These are phyloP conservation scores for Microchirus variegatus DNA, from an alignment of 2,797 vertebrate genomes.

Conservation along the genomic window DNA sequence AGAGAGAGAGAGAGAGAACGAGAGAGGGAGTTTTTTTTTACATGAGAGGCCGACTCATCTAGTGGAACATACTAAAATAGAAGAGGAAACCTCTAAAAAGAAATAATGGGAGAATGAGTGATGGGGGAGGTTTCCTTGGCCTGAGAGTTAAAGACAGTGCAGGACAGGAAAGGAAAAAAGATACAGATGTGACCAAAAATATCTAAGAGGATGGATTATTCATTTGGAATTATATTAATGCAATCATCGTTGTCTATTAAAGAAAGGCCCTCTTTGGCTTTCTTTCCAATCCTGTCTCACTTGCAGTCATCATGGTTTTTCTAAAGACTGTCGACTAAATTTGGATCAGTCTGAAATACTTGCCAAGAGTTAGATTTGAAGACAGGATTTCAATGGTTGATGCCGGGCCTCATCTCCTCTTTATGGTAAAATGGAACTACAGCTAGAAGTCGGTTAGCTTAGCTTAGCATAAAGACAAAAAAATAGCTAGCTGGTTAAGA, in stretches of 20 bases:
- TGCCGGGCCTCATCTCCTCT: too few relatives aligned
- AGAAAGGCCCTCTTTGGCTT: constrained; percentile 36
- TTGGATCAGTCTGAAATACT: constrained; percentile 10
- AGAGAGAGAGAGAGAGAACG: constrained; percentile 27
- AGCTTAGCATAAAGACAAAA: too few relatives aligned
- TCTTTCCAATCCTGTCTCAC: constrained; percentile 6
- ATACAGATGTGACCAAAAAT: constrained; percentile 39
- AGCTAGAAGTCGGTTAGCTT: too few relatives aligned
- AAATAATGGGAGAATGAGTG: constrained; percentile 48
- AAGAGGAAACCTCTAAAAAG: constrained; percentile 60
- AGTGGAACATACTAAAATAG: constrained; percentile 80
- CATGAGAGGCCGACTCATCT: constrained; percentile 56
- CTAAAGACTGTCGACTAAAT: constrained; percentile 7
- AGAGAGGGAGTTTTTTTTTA: constrained; percentile 50
- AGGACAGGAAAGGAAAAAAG: constrained; percentile 43
- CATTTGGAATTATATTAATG: constrained; percentile 35
- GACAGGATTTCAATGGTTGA: too few relatives aligned
- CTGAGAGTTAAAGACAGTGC: constrained; percentile 27
- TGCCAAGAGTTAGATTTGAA: too few relatives aligned
- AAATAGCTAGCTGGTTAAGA: too few relatives aligned
- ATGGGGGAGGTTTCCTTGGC: constrained; percentile 29
- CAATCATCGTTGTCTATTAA: constrained; percentile 13
- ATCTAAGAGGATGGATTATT: constrained; percentile 45
- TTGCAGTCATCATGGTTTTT: neutral
- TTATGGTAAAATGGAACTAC: too few relatives aligned